phyloP scores from a whole-genome alignment of 2,888 invertebrate genomes.

The Oxystoma pomonae region DNA sequence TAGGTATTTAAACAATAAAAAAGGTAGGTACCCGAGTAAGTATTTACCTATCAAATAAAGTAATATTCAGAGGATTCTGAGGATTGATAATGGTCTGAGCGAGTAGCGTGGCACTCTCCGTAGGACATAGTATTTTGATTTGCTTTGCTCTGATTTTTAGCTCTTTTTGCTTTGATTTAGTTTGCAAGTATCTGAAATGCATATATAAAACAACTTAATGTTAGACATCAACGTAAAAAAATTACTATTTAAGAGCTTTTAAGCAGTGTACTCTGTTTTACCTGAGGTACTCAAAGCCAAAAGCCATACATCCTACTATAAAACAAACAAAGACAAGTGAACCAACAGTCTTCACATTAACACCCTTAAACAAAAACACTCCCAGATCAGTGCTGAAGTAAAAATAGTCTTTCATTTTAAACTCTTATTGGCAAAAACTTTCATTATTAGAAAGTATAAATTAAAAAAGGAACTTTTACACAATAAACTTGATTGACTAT shows the following conservation, averaged over 20 bases:
- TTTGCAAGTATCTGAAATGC: conserved; percentile 47
- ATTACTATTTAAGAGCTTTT: too few species aligned
- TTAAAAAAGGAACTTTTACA: too few species aligned
- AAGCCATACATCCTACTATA: conserved; percentile 54
- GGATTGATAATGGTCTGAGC: conserved; percentile 35
- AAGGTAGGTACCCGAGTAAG: too few species aligned
- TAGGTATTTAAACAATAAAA: too few species aligned
- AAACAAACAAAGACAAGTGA: conserved; percentile 58
- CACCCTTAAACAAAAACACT: conserved; percentile 61
- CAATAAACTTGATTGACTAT: too few species aligned
- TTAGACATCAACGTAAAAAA: too few species aligned
- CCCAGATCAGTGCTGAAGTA: conserved; percentile 63
- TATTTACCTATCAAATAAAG: conserved; percentile 33
- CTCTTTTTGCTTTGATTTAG: conserved; percentile 46
- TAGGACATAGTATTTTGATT: conserved; percentile 41
- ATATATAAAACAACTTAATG: too few species aligned
- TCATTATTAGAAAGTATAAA: too few species aligned
- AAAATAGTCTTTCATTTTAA: conserved; percentile 41
- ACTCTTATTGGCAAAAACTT: not conserved
- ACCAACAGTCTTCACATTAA: conserved; percentile 52
- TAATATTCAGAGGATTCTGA: conserved; percentile 37
- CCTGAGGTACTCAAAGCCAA: conserved; percentile 59
- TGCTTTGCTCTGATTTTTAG: conserved; percentile 41
- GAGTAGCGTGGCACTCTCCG: conserved; percentile 48
- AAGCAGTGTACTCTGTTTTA: too few species aligned